A percentile compares a stretch with the other conserved stretches of the same genome.
phyloP scores from a whole-genome alignment of 2,113 vertebrate species.

The Semicossyphus pulcher region DNA sequence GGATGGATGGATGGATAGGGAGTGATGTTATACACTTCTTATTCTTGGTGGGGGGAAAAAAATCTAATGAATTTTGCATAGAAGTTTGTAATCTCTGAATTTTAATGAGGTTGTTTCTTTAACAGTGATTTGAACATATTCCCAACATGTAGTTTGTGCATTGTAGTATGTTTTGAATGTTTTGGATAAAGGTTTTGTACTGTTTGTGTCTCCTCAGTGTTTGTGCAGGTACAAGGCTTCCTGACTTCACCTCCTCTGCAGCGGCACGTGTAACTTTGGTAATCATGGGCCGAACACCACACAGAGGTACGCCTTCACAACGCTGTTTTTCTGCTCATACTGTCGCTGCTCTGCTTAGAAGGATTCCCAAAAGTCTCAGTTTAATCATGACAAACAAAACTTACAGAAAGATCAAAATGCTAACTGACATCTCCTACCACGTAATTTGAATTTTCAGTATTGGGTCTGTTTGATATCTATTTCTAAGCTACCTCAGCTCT shows the following conservation, averaged over 20 bases:
- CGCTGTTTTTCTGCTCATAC: neutral
- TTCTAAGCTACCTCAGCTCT: neutral
- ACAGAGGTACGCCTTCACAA: constrained; percentile 72
- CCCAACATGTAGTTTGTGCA: neutral
- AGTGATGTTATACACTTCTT: neutral
- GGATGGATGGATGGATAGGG: no score
- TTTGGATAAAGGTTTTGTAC: neutral
- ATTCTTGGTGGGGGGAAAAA: neutral
- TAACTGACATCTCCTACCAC: neutral
- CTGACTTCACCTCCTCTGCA: constrained; percentile 31
- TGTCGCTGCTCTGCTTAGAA: no score
- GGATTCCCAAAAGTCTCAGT: neutral
- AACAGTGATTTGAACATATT: neutral
- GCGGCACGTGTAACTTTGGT: constrained; percentile 19
- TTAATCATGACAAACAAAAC: constrained; percentile 2
- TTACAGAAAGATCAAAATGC: constrained; percentile 9
- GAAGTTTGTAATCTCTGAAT: neutral
- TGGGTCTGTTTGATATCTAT: neutral
- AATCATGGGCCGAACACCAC: constrained; percentile 81
- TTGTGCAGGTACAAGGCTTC: constrained; percentile 33
- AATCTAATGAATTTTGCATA: neutral
- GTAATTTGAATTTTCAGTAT: neutral
- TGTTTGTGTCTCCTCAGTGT: constrained; percentile 42
- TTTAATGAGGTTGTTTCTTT: neutral
- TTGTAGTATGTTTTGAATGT: neutral